These are phyloP conservation scores for Amiota minor DNA, from an alignment of 2,888 invertebrate species.

Conservation along the genomic window DNA sequence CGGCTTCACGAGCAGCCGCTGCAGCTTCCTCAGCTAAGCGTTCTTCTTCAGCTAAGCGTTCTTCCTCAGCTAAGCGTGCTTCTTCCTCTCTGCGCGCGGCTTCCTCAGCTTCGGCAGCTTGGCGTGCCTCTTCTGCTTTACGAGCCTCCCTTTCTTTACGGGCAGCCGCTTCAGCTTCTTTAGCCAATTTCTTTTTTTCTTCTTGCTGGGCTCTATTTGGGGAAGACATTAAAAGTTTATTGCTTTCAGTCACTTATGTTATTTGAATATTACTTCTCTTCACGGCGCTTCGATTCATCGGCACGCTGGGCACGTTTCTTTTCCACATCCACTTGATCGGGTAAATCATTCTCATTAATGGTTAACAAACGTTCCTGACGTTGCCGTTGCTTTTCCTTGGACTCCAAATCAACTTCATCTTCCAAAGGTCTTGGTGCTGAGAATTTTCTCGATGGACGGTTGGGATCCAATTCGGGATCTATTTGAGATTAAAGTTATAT, in stretches of 20 bases:
- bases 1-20: constrained; percentile 63
- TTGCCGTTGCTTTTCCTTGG: constrained; percentile 79
- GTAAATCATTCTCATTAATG: constrained; percentile 69
- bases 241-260: no score
- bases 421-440: constrained; percentile 77
- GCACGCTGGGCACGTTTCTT: neutral
- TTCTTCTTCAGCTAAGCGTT: constrained; percentile 74
- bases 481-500: neutral
- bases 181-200: constrained; percentile 64
- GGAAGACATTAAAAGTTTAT: no score
- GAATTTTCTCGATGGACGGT: constrained; percentile 82
- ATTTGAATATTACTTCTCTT: no score
- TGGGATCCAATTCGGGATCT: constrained; percentile 79
- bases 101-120: constrained; percentile 71
- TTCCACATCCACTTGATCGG: constrained; percentile 3
- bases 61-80: constrained; percentile 73
- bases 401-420: constrained; percentile 76
- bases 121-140: constrained; percentile 61
- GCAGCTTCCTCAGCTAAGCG: constrained; percentile 69
- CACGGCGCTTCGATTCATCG: no score
- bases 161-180: constrained; percentile 74
- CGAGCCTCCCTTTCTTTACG: constrained; percentile 50
- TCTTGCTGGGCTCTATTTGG: no score
- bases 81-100: constrained; percentile 74
- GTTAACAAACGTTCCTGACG: constrained; percentile 78